These are phyloP conservation scores for Pterobdella sp. DNA, from an alignment of 2,888 invertebrate genomes.

Conservation along the genomic window DNA sequence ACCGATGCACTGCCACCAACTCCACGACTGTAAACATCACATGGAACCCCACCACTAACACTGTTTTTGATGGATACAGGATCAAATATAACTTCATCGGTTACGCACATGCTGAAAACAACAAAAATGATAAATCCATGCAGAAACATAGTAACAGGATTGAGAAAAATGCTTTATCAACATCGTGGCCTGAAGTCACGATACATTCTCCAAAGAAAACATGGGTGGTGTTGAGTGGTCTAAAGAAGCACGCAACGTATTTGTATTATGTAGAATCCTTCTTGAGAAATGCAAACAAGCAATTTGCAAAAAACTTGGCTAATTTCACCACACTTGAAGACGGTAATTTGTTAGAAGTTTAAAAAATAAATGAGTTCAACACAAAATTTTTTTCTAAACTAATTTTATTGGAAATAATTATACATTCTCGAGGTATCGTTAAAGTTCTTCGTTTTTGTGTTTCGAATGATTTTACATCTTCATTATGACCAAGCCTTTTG, in stretches of 20 bases:
- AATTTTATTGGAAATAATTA: too few species aligned
- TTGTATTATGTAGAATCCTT: neutral
- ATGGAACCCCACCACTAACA: neutral
- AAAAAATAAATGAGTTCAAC: too few species aligned
- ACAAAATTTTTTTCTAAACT: too few species aligned
- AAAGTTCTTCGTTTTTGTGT: too few species aligned
- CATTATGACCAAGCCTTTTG: too few species aligned
- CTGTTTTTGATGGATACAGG: neutral
- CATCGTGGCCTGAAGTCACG: neutral
- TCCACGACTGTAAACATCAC: constrained; percentile 5
- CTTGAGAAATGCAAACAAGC: neutral
- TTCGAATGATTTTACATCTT: too few species aligned
- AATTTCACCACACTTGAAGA: constrained; percentile 18
- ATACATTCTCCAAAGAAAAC: neutral
- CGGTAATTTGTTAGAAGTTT: too few species aligned
- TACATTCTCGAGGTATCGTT: too few species aligned
- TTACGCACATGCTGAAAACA: constrained; percentile 2
- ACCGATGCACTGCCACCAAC: neutral
- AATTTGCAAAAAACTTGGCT: neutral
- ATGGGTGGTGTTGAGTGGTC: neutral
- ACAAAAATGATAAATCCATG: neutral
- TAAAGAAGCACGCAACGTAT: constrained; percentile 1
- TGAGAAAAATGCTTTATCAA: neutral
- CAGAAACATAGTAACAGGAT: too few species aligned
- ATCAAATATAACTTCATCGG: constrained; percentile 6